phyloP scores from a whole-genome alignment of 2,888 invertebrate genomes.

The Dicycla oo region DNA sequence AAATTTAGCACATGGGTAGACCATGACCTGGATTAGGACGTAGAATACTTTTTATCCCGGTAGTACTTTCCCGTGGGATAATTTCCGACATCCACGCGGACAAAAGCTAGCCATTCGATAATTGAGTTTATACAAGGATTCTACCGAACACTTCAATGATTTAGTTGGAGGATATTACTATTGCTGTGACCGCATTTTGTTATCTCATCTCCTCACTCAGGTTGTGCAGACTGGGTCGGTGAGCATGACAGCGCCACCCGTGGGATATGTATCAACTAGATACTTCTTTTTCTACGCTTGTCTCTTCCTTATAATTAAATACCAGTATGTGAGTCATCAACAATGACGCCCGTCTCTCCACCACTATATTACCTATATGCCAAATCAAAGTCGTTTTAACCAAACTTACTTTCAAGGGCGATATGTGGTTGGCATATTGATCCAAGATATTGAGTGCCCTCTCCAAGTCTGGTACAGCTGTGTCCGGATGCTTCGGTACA shows the following conservation, averaged over 20 bases:
- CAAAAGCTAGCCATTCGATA: no score
- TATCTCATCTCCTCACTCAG: no score
- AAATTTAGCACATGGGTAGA: no score
- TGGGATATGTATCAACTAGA: not conserved
- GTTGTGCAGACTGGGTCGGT: no score
- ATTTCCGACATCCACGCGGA: no score
- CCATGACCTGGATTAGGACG: no score
- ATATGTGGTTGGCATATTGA: slow-evolving; percentile 95
- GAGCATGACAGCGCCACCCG: no score
- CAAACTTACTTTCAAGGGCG: slow-evolving; percentile 93
- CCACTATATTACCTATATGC: not conserved
- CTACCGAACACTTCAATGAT: not conserved
- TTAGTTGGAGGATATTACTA: not conserved
- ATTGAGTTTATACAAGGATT: not conserved
- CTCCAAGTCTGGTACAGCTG: slow-evolving; percentile 93
- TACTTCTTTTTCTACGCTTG: not conserved
- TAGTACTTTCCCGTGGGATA: no score
- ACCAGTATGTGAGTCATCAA: not conserved
- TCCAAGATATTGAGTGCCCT: slow-evolving; percentile 95
- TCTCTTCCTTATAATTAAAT: not conserved
- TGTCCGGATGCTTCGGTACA: slow-evolving; percentile 89
- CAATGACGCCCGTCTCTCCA: not conserved
- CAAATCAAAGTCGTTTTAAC: slow-evolving; percentile 4
- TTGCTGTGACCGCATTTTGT: no score
- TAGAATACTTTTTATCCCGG: no score